Evolutionary conservation across 2,888 invertebrate genomes (phyloP), one percentile per base, ranked within the genome.

Genomic region (Eupithecia abbreviata): DNA sequence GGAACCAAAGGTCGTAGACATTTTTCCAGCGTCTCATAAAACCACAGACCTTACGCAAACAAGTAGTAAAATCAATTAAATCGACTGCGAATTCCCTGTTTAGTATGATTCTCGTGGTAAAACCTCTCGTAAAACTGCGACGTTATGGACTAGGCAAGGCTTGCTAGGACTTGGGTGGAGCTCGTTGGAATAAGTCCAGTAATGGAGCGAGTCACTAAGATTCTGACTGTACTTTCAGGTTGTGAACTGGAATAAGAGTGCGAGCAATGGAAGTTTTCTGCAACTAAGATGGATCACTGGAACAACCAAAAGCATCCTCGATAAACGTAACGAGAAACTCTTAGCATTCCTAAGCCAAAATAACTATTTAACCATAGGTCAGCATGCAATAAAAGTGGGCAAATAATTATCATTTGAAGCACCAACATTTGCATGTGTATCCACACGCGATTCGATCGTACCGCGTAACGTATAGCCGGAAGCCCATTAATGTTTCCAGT

Each of bases 401-500:
- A 90, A 90, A 91, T 90, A 90, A 89, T 88, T 87, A 88, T 88
- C 87, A 88, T 87, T 87, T 84, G 84, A 84, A 85, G 86, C 84
- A 86, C 87, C 83, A 83, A 80, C 83, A 90, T 92, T 92, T 89
- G 90, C 92, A 90, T 91, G 89, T 85, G 82, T 85, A 85, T 82
- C 77, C 82, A 82, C 88, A 90, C 88, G 90, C 90, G 84, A 91
- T 86, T 83, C 72, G 65, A 82, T 80, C 78, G 79, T 78, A 78
- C 74, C 76, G 79, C 75, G 84, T 83, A 84, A 84, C 82, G 83
- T 79, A 80, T 81, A 84, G 84, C 85, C 87, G 88, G 89, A 91
- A 89, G 85, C 90, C 85, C 91, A 92, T 92, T 92, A 89, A 89
- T 87, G 90, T 89, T 89, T 90, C 86, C 84, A 85, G 85, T 86